Base-by-base conservation (phyloP, 2,888 invertebrate species). In the Dasypolia templi region DNA sequence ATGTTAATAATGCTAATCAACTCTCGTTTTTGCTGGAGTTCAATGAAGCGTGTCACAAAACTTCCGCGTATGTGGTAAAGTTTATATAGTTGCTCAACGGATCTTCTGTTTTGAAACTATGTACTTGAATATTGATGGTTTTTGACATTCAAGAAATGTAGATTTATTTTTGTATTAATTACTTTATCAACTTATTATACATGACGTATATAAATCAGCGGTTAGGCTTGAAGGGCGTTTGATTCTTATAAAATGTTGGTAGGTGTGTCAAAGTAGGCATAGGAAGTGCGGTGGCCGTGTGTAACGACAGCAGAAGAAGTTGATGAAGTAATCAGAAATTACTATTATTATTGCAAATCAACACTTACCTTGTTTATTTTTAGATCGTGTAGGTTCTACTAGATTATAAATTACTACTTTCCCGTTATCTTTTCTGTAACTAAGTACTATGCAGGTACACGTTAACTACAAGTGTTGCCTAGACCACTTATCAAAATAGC, bases 21-120 rank as follows among this genome's bases (percentile, higher is more conserved):
- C 3, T 17, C 7, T 17, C 7, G 49, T 73, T 78, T 82, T 67
- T 67, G n/a, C 26, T 49, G 17, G 29, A 66, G 26, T 7, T 73
- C 58, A 67, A 49, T 67, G 42, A 55, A 72, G 35, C 63, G 61
- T 56, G 32, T 46, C 51, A 14, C 0, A 22, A 58, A 58, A 67
- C 44, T 84, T 73, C 59, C 67, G 63, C 49, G 17, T 83, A 42
- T 44, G 22, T 58, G 42, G 44, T 76, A 63, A 66, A 53, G 44
- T 79, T 79, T 73, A 29, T 29, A 14, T n/a, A 64, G 63, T 46
- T 29, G 22, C 55, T 55, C 0, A 58, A 58, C 4, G 3, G 9
- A 59, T n/a, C 63, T 79, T 44, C 78, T 69, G 26, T 77, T 65
- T 32, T 51, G 29, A 12, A 46, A 9, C 29, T 46, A 35, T 3